These are phyloP conservation scores for Tragelaphus eurycerus DNA, from an alignment of 2,797 vertebrate species.

Conservation along the genomic window DNA sequence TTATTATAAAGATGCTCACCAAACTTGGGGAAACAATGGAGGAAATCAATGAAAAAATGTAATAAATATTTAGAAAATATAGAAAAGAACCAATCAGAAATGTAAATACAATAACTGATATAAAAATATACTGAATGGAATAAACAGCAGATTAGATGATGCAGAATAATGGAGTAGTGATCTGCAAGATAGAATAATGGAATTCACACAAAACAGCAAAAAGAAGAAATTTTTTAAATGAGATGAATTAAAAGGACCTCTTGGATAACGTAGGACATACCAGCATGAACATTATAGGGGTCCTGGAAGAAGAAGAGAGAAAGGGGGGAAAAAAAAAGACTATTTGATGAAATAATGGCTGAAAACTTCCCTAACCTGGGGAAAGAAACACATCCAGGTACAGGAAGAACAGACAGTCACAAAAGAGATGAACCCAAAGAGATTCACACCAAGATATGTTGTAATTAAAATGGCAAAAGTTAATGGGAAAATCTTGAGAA, in stretches of 20 bases:
- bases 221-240: not conserved
- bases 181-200: not conserved
- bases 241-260: not conserved
- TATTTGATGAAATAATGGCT: not conserved
- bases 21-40: not conserved
- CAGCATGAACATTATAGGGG: not conserved
- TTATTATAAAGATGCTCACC: not conserved
- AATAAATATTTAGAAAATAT: not conserved
- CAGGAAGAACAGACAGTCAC: not conserved
- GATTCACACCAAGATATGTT: not conserved
- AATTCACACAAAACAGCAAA: not conserved
- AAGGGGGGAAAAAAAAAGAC: not conserved
- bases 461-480: not conserved
- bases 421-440: not conserved
- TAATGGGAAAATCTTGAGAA: not conserved
- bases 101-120: not conserved
- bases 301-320: not conserved
- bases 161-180: not conserved
- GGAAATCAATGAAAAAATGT: not conserved
- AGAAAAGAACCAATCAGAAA: not conserved
- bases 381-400: not conserved
- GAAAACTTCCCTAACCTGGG: not conserved
- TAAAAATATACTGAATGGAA: not conserved
- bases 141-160: not conserved
- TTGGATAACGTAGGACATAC: not conserved